Base-by-base conservation (phyloP, 1,140 invertebrate genomes). In the Conus betulinus region DNA sequence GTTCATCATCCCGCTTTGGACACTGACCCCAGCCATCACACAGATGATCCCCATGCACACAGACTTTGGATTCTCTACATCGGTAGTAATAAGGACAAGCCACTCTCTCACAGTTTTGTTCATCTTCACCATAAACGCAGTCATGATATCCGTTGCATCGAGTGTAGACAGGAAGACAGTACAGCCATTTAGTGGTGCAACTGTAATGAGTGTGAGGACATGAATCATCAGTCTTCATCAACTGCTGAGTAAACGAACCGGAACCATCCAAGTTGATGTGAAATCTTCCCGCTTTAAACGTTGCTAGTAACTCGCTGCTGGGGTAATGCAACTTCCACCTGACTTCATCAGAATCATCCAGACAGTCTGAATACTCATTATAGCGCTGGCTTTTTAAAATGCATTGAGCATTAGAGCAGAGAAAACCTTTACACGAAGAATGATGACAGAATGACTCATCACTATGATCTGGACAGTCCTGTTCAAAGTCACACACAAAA, bases 1-100 rank as follows among this genome's bases (percentile, higher is more conserved):
- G n/a, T 60, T 89, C 88, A 82, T 91, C 85, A 25, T 89, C 88
- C 39, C 71, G 55, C 25, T 87, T 74, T 63, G 87, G 88, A 88
- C 86, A 89, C 79, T 90, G 67, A 51, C n/a, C 20, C n/a, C 53
- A 25, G 7, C 76, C 81, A 85, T 87, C 84, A 52, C 85, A 87
- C 0, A 90, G 15, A n/a, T 87, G 63, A 25, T 79, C 78, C 7
- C 25, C 23, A 27, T 81, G 84, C 51, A 88, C 74, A 39, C 89
- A 90, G 17, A 84, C 71, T 15, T 11, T 57, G 23, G 88, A 89
- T 0, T 53, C 74, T 17, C 81, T n/a, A 53, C 87, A 88, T 39
- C 79, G 71, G 52, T 83, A 90, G 23, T 81, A 85, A 39, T 79
- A 79, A 15, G 82, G 88, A 57, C 89, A 90, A 17, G 25, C 27